Percentiles rank a stretch among this genome's conserved stretches.
These are phyloP conservation scores for Penaeus japonicus DNA, from an alignment of 1,140 invertebrate genomes.

Conservation along the genomic window DNA sequence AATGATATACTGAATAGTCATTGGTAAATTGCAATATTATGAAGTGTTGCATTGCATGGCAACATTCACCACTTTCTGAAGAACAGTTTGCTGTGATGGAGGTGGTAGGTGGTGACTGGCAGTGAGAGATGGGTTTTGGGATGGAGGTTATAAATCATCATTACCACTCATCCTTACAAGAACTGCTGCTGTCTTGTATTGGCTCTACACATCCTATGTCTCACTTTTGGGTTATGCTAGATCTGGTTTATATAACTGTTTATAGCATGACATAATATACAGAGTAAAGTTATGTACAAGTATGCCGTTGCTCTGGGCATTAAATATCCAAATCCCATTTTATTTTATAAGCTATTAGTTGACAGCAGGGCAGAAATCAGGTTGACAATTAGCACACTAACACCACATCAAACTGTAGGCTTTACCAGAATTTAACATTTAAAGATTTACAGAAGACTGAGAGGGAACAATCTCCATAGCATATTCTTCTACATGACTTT, in stretches of 20 bases:
- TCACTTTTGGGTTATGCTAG: neutral
- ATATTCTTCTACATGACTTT: neutral
- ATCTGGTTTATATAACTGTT: neutral
- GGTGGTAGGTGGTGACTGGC: neutral
- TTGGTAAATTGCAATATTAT: conserved; percentile 49
- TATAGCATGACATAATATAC: conserved; percentile 33
- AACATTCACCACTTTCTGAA: conserved; percentile 25
- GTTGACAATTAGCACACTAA: conserved; percentile 45
- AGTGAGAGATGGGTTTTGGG: neutral
- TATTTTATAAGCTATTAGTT: conserved; percentile 16
- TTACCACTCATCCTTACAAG: neutral
- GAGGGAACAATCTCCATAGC: neutral
- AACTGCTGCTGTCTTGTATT: conserved; percentile 1
- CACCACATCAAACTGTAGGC: conserved; percentile 49
- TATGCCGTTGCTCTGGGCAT: neutral
- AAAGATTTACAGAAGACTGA: conserved; percentile 25
- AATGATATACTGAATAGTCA: conserved; percentile 20
- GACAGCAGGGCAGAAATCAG: conserved; percentile 36
- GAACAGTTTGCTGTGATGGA: conserved; percentile 27
- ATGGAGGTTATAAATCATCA: neutral
- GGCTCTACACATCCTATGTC: neutral
- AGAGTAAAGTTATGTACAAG: conserved; percentile 22
- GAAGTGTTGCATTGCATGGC: conserved; percentile 45
- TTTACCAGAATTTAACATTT: conserved; percentile 42
- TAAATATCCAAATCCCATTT: neutral